phyloP scores from a whole-genome alignment of 2,113 vertebrate species.

The Bos indicus region DNA sequence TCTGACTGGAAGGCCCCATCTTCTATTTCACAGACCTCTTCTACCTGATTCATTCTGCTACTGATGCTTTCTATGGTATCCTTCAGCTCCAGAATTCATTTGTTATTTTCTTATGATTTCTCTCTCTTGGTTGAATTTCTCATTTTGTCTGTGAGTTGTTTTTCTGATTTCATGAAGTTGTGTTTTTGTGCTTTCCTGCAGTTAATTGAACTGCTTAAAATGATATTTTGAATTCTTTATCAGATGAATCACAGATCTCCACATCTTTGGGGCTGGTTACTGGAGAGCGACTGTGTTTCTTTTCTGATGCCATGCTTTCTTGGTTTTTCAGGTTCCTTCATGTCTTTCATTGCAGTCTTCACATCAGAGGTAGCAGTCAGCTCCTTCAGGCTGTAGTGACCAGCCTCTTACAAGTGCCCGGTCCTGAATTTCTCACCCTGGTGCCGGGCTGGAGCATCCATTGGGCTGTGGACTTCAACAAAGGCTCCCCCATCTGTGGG shows the following conservation, averaged over 20 bases:
- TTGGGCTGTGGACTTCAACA: background rate
- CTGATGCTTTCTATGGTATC: background rate
- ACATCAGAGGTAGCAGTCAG: background rate
- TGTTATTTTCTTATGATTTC: background rate
- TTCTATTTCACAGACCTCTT: background rate
- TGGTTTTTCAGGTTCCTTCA: background rate
- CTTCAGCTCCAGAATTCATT: background rate
- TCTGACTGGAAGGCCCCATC: background rate
- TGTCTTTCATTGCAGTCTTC: background rate
- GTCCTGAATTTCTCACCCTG: background rate
- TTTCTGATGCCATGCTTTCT: background rate
- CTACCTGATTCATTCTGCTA: background rate
- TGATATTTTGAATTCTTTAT: too few species aligned
- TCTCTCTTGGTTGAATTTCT: background rate
- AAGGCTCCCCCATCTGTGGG: background rate
- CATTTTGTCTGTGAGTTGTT: background rate
- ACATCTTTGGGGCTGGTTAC: background rate
- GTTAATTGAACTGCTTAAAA: background rate
- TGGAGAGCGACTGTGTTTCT: background rate
- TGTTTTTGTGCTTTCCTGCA: background rate
- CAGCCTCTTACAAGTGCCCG: background rate
- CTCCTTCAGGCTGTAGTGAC: background rate
- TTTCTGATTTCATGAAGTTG: background rate
- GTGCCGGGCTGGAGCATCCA: background rate
- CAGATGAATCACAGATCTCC: too few species aligned